These are phyloP conservation scores for Notolepis coatsorum DNA, from an alignment of 2,797 vertebrate genomes.

Conservation along the genomic window DNA sequence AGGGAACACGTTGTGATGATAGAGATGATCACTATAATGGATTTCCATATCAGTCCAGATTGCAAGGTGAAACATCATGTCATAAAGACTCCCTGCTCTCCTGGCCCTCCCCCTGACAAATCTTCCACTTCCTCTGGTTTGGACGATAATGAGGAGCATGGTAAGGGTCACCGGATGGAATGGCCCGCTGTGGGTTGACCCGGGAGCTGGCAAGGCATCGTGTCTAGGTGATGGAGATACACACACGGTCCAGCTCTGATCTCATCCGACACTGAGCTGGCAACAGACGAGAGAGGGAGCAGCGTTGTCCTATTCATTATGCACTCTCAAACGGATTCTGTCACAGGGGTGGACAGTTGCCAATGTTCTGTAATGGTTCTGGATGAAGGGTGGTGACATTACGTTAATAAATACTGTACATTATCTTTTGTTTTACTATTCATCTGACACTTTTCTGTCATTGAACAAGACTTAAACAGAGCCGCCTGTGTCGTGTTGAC, in stretches of 20 bases:
- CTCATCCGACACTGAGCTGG: slow-evolving; percentile 60
- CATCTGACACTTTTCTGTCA: slow-evolving; percentile 20
- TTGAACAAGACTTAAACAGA: not conserved
- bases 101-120: slow-evolving; percentile 4
- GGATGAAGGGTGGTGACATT: too few relatives aligned
- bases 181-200: slow-evolving; percentile 48
- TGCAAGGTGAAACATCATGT: slow-evolving; percentile 35
- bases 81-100: slow-evolving; percentile 15
- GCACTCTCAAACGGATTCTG: slow-evolving; percentile 12
- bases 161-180: slow-evolving; percentile 59
- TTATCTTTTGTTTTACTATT: slow-evolving; percentile 18
- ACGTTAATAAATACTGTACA: too few relatives aligned
- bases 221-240: slow-evolving; percentile 58
- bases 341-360: slow-evolving; percentile 12
- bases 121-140: slow-evolving; percentile 29
- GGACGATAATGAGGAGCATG: slow-evolving; percentile 48
- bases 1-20: slow-evolving; percentile 19
- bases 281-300: slow-evolving; percentile 28
- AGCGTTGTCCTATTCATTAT: slow-evolving; percentile 49
- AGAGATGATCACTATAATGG: slow-evolving; percentile 23
- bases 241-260: slow-evolving; percentile 48
- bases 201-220: slow-evolving; percentile 52
- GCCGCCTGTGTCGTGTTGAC: slow-evolving; percentile 6
- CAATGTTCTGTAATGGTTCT: not conserved
- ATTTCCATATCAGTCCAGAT: slow-evolving; percentile 27